Conservation (phyloP, 1,140 invertebrate genomes). For the Leucophenga varia region DNA sequence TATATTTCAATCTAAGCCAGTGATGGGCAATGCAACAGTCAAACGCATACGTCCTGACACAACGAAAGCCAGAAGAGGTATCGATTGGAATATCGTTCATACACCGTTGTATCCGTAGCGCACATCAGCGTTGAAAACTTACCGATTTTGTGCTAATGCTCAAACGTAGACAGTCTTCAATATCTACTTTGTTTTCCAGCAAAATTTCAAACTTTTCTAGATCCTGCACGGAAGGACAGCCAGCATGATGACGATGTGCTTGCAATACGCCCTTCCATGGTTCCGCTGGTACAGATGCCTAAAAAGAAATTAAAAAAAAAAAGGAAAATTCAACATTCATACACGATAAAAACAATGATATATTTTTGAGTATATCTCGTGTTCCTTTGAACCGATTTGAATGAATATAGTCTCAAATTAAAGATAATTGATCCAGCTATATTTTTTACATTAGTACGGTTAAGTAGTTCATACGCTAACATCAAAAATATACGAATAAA, state of each 20-base stretch:
- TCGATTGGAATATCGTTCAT: no score
- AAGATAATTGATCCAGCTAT: no score
- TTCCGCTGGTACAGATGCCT: constrained; percentile 36
- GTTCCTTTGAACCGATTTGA: no score
- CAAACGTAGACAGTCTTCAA: constrained; percentile 45
- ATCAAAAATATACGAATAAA: neutral
- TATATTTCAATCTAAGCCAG: neutral
- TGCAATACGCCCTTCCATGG: constrained; percentile 58
- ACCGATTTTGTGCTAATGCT: constrained; percentile 44
- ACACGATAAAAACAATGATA: no score
- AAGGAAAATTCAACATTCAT: neutral
- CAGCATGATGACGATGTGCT: constrained; percentile 31
- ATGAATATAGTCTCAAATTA: no score
- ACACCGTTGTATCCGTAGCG: no score
- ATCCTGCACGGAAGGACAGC: constrained; percentile 47
- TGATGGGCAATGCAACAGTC: neutral
- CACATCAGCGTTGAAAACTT: constrained; percentile 10
- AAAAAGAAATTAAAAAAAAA: neutral
- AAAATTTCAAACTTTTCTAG: constrained; percentile 28
- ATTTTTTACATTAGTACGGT: no score
- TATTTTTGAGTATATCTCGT: no score
- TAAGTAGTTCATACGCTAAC: no score
- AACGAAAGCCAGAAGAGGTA: neutral
- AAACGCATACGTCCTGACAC: neutral
- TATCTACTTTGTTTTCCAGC: constrained; percentile 32